A percentile compares a stretch with the other conserved stretches of the same genome.
Conservation (phyloP, 2,113 vertebrate genomes). For the Oreotragus oreotragus region DNA sequence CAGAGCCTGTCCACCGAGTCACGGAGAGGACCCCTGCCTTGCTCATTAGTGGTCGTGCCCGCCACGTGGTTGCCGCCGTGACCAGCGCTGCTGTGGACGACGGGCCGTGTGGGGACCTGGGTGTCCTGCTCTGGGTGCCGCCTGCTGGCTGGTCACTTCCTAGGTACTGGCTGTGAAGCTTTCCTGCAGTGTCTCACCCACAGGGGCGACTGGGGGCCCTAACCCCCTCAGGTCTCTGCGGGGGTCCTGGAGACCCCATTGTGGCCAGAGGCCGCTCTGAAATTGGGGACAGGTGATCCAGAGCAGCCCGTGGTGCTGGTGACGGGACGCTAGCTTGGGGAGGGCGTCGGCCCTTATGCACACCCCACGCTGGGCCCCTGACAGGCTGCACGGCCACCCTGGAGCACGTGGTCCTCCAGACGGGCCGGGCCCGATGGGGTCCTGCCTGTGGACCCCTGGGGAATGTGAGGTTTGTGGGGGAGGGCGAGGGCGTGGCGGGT, state of each 20-base stretch:
- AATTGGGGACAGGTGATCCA: no score
- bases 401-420: background rate
- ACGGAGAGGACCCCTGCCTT: accelerated
- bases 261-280: background rate
- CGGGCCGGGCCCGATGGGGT: background rate
- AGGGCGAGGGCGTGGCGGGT: background rate
- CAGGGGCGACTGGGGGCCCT: background rate
- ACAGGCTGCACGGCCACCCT: background rate
- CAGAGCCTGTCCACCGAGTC: background rate
- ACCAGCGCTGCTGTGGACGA: accelerated
- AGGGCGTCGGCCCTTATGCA: no score
- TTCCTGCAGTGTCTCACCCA: background rate
- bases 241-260: background rate
- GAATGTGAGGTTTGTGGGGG: accelerated
- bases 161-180: no score
- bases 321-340: accelerated
- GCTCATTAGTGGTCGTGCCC: accelerated
- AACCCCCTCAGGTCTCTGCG: no score
- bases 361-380: background rate
- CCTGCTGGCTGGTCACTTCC: background rate
- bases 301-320: background rate
- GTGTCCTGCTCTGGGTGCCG: accelerated
- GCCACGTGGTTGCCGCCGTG: accelerated
- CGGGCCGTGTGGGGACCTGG: accelerated
- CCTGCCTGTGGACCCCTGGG: background rate